Evolutionary conservation across 2,888 invertebrate species (phyloP).

Genomic region (Cephus sareptanus): DNA sequence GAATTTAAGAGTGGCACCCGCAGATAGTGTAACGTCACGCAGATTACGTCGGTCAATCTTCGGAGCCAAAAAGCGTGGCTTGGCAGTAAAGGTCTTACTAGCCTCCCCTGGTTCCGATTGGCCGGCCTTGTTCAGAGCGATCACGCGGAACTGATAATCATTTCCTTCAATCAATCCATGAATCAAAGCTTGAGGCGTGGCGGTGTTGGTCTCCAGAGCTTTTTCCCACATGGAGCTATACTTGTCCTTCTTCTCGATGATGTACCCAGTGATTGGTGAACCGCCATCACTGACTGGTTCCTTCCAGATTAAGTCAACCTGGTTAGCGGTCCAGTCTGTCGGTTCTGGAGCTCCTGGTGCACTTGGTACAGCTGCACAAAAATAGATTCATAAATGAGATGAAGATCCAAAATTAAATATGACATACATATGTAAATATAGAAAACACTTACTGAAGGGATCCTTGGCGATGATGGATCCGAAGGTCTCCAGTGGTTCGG

Average conservation of each 20-base stretch:
- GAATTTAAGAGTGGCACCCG: constrained; percentile 92
- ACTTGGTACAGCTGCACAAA: constrained; percentile 79
- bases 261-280: constrained; percentile 92
- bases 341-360: constrained; percentile 92
- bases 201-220: constrained; percentile 83
- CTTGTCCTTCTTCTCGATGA: constrained; percentile 92
- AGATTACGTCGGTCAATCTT: constrained; percentile 95
- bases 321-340: constrained; percentile 91
- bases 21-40: constrained; percentile 89
- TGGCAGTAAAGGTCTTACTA: constrained; percentile 86
- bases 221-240: constrained; percentile 95
- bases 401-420: constrained; percentile 9
- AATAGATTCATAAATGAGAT: constrained; percentile 12
- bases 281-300: constrained; percentile 93
- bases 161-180: constrained; percentile 94
- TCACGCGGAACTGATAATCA: constrained; percentile 96
- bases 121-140: constrained; percentile 96
- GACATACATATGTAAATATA: background rate
- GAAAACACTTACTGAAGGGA: constrained; percentile 85
- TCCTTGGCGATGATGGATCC: constrained; percentile 93
- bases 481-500: constrained; percentile 94
- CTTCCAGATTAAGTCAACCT: constrained; percentile 91
- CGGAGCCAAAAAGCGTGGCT: constrained; percentile 90
- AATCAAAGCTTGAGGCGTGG: constrained; percentile 82
- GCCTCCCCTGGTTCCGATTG: constrained; percentile 91